Base-by-base conservation (phyloP, 2,113 vertebrate genomes). In the Oreocharis arfaki region DNA sequence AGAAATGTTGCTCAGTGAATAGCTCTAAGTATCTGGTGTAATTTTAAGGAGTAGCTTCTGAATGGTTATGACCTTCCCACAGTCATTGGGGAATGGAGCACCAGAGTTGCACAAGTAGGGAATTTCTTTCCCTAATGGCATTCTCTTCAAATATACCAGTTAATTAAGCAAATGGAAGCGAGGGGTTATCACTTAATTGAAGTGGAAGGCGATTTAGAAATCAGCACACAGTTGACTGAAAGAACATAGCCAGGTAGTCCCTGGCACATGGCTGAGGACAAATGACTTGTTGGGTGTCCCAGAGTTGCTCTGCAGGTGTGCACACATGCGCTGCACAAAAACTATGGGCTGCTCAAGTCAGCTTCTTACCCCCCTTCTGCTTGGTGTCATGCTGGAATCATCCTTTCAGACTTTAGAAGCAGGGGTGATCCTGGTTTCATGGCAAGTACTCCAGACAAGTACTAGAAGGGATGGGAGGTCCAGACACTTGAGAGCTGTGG, bases 181-280 rank as follows among this genome's bases (percentile, higher is more conserved):
- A 4, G 28, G 13, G 1, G 6, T 46, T 83, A 42, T 33, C 0
- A 0, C 9, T 49, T 77, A 42, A 30, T 47, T 76, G 41, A 69
- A 80, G 18, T 53, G 20, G 16, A 78, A 78, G 30, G 15, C 20
- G 35, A 39, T 78, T 11, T 37, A 50, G 37, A 57, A 74, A 30
- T 84, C 0, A 0, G 11, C 21, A 9, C n/a, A 11, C 41, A 39
- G 28, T 61, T 68, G n/a, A 49, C 55, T 44, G 55, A 46, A 80
- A 37, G 63, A 69, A 6, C 1, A 0, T 69, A 42, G 44, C 37
- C 16, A 37, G 39, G 5, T 27, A 80, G 50, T 61, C 17, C 28
- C 18, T 69, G 63, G 33, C 12, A 26, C n/a, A 6, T 63, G 47
- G 15, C 56, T 37, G 67, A 81, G 33, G 37, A 41, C 44, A 32